phyloP scores from a whole-genome alignment of 2,888 invertebrate species.

The Rhingia campestris region DNA sequence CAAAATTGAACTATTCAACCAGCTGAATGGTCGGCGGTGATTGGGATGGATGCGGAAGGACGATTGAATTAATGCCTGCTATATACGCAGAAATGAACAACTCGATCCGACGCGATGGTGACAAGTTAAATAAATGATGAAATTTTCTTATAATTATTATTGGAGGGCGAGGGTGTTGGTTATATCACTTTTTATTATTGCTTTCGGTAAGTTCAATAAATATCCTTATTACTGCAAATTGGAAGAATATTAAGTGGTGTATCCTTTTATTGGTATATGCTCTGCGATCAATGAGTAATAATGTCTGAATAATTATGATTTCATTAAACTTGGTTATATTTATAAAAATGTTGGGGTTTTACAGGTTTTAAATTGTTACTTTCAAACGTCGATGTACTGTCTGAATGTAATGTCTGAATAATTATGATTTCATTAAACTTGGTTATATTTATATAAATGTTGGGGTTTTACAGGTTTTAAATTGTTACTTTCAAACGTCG shows the following conservation, averaged over 20 bases:
- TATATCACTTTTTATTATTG: conserved; percentile 7
- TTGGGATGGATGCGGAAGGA: background rate
- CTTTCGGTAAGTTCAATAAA: conserved; percentile 55
- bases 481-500: no score
- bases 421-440: no score
- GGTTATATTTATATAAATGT: no score
- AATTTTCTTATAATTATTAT: conserved; percentile 72
- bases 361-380: no score
- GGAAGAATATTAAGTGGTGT: conserved; percentile 54
- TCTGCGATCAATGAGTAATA: no score
- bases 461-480: no score
- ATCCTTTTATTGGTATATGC: conserved; percentile 40
- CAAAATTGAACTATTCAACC: conserved; percentile 66
- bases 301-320: no score
- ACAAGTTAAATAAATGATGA: conserved; percentile 71
- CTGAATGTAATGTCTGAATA: no score
- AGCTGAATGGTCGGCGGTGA: background rate
- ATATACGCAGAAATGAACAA: conserved; percentile 34
- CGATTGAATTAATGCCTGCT: conserved; percentile 66
- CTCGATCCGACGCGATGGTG: conserved; percentile 24
- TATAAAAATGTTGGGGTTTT: no score
- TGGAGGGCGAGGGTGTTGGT: conserved; percentile 33
- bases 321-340: no score
- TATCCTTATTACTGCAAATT: conserved; percentile 72
- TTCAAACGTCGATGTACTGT: no score